Evolutionary conservation across 2,888 invertebrate genomes (phyloP).

Genomic region (Ceriagrion tenellum): DNA sequence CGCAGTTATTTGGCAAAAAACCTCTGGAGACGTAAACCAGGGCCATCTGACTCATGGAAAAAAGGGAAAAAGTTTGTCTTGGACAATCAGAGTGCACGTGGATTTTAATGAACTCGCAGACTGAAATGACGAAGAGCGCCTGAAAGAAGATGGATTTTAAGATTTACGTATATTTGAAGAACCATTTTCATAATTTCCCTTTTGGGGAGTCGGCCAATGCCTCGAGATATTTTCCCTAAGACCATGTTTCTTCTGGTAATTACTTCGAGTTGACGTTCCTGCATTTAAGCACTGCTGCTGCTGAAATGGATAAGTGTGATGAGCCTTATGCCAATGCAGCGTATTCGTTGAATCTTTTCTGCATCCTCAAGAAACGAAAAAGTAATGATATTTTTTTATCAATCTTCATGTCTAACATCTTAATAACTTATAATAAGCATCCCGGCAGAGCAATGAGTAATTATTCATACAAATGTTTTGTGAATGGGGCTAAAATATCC

Average conservation of each 20-base stretch:
- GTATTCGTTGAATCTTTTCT: background rate
- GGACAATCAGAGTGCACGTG: conserved; percentile 12
- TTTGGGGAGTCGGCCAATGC: background rate
- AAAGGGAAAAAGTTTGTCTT: background rate
- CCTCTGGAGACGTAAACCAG: background rate
- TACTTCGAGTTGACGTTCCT: background rate
- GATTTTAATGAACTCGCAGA: background rate
- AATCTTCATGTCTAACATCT: background rate
- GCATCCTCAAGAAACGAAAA: background rate
- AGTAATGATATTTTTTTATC: background rate
- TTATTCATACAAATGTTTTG: background rate
- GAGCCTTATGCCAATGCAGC: background rate
- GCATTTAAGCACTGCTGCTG: background rate
- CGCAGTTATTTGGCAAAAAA: conserved; percentile 3
- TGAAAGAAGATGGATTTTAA: background rate
- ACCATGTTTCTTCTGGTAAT: background rate
- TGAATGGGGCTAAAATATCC: background rate
- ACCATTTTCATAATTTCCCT: background rate
- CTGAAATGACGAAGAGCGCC: background rate
- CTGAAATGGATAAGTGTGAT: background rate
- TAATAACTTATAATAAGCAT: background rate
- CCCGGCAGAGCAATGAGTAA: background rate
- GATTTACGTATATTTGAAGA: background rate
- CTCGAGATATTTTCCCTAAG: background rate
- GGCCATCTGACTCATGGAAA: background rate